These are phyloP conservation scores for Danio albolineatus DNA, from an alignment of 2,797 vertebrate genomes.

Conservation along the genomic window DNA sequence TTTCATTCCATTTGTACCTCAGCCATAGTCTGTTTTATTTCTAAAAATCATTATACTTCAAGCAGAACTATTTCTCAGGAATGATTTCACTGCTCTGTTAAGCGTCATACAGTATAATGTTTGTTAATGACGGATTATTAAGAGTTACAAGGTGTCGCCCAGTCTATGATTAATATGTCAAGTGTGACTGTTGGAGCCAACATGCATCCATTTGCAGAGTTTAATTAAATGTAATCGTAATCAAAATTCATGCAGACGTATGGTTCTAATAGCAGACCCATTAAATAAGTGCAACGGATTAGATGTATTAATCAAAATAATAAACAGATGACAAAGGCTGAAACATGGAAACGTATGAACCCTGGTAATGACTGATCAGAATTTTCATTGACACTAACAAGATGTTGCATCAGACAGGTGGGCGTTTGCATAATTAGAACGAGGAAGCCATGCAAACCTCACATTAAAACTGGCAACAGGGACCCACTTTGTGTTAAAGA, in stretches of 20 bases:
- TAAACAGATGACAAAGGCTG: slow-evolving; percentile 25
- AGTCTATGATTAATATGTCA: slow-evolving; percentile 33
- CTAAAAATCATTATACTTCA: no score
- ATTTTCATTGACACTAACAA: slow-evolving; percentile 7
- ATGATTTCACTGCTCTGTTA: not conserved
- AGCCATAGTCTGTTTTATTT: no score
- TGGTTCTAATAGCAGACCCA: not conserved
- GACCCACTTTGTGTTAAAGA: not conserved
- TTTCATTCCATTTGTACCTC: no score
- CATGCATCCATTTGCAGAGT: slow-evolving; percentile 9
- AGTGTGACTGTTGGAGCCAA: slow-evolving; percentile 15
- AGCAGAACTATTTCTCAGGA: not conserved
- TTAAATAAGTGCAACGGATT: slow-evolving; percentile 5
- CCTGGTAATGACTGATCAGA: slow-evolving; percentile 1
- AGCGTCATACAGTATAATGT: not conserved
- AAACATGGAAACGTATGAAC: slow-evolving; percentile 3
- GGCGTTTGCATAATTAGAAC: slow-evolving; percentile 2
- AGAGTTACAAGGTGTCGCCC: slow-evolving; percentile 4
- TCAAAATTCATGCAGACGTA: slow-evolving; percentile 14
- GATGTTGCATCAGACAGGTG: slow-evolving; percentile 17
- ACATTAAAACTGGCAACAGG: slow-evolving; percentile 4
- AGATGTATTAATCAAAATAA: slow-evolving; percentile 13
- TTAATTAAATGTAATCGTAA: slow-evolving; percentile 15
- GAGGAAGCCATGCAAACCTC: slow-evolving; percentile 15
- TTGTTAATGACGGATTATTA: not conserved